Evolutionary conservation across 2,797 vertebrate genomes (phyloP).

Genomic region (Cyclopterus lumpus): DNA sequence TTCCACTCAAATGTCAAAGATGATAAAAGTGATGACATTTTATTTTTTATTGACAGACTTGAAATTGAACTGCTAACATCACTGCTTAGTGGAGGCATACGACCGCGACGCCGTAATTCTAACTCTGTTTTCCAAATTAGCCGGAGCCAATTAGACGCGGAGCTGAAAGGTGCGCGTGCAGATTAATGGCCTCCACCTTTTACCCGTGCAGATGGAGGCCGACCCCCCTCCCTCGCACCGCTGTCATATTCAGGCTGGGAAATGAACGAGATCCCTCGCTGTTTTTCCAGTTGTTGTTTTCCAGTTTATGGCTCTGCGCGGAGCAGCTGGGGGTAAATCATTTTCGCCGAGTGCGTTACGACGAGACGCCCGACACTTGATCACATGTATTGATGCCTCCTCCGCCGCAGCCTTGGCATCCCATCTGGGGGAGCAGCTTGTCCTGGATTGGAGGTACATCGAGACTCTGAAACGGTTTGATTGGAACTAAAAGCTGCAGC

Average conservation of each 20-base stretch:
- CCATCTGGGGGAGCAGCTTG: slow-evolving; percentile 67
- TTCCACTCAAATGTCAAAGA: too few species aligned
- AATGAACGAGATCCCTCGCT: slow-evolving; percentile 40
- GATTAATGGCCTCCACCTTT: slow-evolving; percentile 44
- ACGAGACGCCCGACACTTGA: slow-evolving; percentile 55
- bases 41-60: background rate
- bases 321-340: slow-evolving; percentile 64
- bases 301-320: slow-evolving; percentile 49
- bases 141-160: slow-evolving; percentile 6
- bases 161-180: slow-evolving; percentile 25
- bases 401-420: slow-evolving; percentile 16
- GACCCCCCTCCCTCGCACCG: slow-evolving; percentile 33
- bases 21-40: background rate
- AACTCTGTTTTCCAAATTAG: slow-evolving; percentile 10
- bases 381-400: slow-evolving; percentile 50
- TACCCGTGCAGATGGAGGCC: slow-evolving; percentile 41
- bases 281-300: slow-evolving; percentile 62
- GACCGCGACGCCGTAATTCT: background rate
- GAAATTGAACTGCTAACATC: background rate
- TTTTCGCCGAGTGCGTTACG: slow-evolving; percentile 41
- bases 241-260: slow-evolving; percentile 14
- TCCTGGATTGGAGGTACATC: slow-evolving; percentile 20
- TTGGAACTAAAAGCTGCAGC: slow-evolving; percentile 29
- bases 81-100: background rate
- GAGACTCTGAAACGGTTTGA: slow-evolving; percentile 9